Evolutionary conservation across 2,797 vertebrate genomes (phyloP).

Genomic region (Hoplostethus atlanticus): DNA sequence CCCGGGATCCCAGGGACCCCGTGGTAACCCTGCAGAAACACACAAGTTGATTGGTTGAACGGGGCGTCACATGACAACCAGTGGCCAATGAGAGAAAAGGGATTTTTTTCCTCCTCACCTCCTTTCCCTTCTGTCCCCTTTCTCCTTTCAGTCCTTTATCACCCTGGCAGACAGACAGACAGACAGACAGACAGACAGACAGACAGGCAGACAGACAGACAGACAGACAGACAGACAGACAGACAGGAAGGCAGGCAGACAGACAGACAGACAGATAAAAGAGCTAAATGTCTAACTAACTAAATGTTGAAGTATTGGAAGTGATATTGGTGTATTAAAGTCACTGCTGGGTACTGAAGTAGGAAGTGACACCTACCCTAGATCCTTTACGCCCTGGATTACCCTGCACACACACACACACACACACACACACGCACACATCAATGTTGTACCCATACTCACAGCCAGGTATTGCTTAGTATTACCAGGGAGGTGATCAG

Average conservation of each 20-base stretch:
- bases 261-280: background rate
- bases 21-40: conserved; percentile 42
- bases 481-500: no score
- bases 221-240: background rate
- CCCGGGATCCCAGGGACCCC: conserved; percentile 44
- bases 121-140: conserved; percentile 42
- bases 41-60: background rate
- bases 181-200: background rate
- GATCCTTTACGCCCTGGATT: conserved; percentile 50
- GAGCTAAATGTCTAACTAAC: no score
- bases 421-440: no score
- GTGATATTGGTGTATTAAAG: no score
- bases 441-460: no score
- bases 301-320: no score
- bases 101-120: conserved; percentile 41
- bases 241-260: background rate
- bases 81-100: background rate
- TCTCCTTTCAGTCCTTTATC: conserved; percentile 55
- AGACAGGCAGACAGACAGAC: background rate
- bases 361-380: conserved; percentile 43
- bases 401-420: conserved; percentile 54
- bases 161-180: conserved; percentile 41
- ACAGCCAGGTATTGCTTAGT: no score
- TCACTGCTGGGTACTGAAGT: no score
- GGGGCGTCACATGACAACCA: background rate